A percentile compares a stretch with the other conserved stretches of the same genome.
Evolutionary conservation across 2,797 vertebrate genomes (phyloP).

Genomic region (Amblyraja radiata): DNA sequence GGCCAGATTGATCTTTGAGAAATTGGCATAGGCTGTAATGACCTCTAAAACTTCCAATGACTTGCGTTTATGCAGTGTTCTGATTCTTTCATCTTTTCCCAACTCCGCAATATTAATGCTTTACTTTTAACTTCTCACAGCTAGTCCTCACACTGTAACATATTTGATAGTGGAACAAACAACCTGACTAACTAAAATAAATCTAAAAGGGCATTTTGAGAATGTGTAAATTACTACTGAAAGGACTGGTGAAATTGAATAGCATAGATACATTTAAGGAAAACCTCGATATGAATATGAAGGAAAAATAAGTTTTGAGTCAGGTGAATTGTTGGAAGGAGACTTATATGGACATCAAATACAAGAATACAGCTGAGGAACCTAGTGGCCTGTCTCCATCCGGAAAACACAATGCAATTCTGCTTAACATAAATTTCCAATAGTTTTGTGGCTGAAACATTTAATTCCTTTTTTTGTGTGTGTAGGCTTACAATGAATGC

Average conservation of each 20-base stretch:
- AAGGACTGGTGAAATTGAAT: neutral
- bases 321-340: neutral
- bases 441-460: neutral
- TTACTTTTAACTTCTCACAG: neutral
- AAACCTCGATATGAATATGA: neutral
- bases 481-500: conserved; percentile 29
- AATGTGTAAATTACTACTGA: neutral
- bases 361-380: neutral
- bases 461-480: conserved; percentile 2
- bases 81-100: neutral
- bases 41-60: neutral
- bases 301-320: neutral
- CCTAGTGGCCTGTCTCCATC: neutral
- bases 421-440: neutral
- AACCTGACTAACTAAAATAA: neutral
- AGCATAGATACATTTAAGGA: neutral
- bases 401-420: neutral
- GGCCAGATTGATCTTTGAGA: neutral
- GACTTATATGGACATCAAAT: neutral
- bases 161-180: too few relatives aligned
- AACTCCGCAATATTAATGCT: neutral
- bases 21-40: neutral
- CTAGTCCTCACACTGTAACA: neutral
- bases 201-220: neutral
- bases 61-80: neutral